Evolutionary conservation across 2,888 invertebrate genomes (phyloP), one percentile per base, ranked within the genome.

Genomic region (Caenorhabditis uteleia): DNA sequence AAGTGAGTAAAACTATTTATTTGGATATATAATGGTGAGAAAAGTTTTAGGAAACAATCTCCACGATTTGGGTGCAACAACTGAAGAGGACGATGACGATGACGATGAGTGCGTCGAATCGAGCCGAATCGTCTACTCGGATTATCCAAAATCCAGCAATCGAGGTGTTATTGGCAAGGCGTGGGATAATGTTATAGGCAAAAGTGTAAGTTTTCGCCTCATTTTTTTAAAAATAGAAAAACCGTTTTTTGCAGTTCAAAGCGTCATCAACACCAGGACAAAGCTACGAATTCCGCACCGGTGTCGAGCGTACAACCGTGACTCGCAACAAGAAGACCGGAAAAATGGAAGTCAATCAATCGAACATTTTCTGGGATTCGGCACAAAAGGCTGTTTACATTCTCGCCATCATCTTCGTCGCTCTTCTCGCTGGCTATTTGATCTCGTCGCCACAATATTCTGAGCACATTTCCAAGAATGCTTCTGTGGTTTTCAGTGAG

Each of bases 241-340:
- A 39, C n/a, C n/a, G n/a, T 20, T 42, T 18, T 23, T 56, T 62
- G 36, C 45, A 64, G 48, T 57, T 71, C 58, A 47, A 54, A 36
- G 60, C 62, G 0, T 65, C 65, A 6, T 36, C 42, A 25, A 45
- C 33, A 12, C 68, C 66, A 16, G 71, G 68, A 21, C 44, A 50
- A 1, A 54, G 49, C 26, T 74, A 74, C 42, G 68, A 74, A 36
- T 57, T 74, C 31, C 71, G 67, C 31, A 54, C 60, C 16, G 74
- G 70, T 16, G 53, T 53, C 3, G 48, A 57, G 7, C 45, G 65
- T 20, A 60, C 69, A 14, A 47, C 49, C 27, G 69, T 71, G 0
- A 49, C 29, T 8, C 57, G 58, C 26, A 69, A 74, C 42, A 25
- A 50, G 16, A 56, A 45, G 21, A 69, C 67, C 2, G 70, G 70